These are phyloP conservation scores for Chrysotoxum bicinctum DNA, from an alignment of 2,888 invertebrate genomes.

Conservation along the genomic window DNA sequence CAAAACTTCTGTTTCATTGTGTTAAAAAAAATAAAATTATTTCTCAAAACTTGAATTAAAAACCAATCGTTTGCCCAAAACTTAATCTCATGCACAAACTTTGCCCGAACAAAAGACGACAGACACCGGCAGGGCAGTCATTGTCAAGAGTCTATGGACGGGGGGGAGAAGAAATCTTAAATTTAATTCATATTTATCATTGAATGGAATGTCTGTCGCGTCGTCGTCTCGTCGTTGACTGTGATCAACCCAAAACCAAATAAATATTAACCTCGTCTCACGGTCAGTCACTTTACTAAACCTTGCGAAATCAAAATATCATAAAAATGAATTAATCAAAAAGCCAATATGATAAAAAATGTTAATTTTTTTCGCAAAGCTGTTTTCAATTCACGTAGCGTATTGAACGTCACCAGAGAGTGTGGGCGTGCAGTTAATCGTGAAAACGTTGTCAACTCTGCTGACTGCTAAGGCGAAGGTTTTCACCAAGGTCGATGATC, in stretches of 20 bases:
- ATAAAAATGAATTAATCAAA: constrained; percentile 36
- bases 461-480: constrained; percentile 67
- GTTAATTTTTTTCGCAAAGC: constrained; percentile 45
- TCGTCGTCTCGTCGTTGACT: constrained; percentile 23
- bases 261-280: constrained; percentile 61
- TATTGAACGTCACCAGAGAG: constrained; percentile 15
- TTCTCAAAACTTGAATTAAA: constrained; percentile 58
- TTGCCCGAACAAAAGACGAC: constrained; percentile 26
- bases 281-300: constrained; percentile 39
- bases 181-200: constrained; percentile 47
- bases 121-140: constrained; percentile 30
- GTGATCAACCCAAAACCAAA: constrained; percentile 50
- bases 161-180: constrained; percentile 22
- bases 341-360: not conserved
- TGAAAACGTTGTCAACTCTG: constrained; percentile 18
- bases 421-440: constrained; percentile 56
- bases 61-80: constrained; percentile 59
- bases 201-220: constrained; percentile 21
- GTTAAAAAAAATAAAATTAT: constrained; percentile 51
- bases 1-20: constrained; percentile 11
- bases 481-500: constrained; percentile 71
- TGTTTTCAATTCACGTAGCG: constrained; percentile 31
- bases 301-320: constrained; percentile 48
- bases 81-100: constrained; percentile 38
- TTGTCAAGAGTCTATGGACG: constrained; percentile 39